phyloP scores from a whole-genome alignment of 2,113 vertebrate genomes.

The Callithrix jacchus region DNA sequence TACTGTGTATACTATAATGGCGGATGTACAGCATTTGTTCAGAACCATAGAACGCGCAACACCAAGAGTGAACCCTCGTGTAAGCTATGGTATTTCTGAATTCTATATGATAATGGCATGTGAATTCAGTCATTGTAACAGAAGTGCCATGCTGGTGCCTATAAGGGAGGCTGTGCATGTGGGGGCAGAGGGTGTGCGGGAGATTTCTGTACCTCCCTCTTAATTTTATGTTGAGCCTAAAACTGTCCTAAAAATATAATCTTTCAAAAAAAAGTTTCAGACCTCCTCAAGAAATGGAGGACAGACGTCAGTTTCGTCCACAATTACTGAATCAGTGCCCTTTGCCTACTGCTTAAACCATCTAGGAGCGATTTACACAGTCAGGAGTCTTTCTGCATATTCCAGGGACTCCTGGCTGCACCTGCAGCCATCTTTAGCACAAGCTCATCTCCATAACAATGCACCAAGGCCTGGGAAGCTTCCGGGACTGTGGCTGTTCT shows the following conservation, averaged over 20 bases:
- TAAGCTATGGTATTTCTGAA: background rate
- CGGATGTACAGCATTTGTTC: background rate
- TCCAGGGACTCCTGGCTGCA: background rate
- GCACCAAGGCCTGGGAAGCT: background rate
- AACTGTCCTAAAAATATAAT: background rate
- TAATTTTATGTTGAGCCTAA: background rate
- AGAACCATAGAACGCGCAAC: background rate
- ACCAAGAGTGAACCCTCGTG: background rate
- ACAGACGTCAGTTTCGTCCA: background rate
- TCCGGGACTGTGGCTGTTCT: background rate
- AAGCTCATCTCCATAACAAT: conserved; percentile 52
- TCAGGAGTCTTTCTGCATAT: background rate
- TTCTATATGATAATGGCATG: too few relatives aligned
- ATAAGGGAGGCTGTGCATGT: background rate
- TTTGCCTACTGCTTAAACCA: background rate
- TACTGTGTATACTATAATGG: background rate
- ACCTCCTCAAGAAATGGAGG: background rate
- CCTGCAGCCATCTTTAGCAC: background rate
- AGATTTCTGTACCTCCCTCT: background rate
- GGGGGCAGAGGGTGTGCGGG: background rate
- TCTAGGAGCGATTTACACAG: background rate
- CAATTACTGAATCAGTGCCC: background rate
- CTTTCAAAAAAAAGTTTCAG: background rate
- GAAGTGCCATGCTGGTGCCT: background rate
- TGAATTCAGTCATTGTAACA: background rate